Evolutionary conservation across 2,113 vertebrate genomes (phyloP), one percentile per base, ranked within the genome.

Genomic region (Cyanistes caeruleus): DNA sequence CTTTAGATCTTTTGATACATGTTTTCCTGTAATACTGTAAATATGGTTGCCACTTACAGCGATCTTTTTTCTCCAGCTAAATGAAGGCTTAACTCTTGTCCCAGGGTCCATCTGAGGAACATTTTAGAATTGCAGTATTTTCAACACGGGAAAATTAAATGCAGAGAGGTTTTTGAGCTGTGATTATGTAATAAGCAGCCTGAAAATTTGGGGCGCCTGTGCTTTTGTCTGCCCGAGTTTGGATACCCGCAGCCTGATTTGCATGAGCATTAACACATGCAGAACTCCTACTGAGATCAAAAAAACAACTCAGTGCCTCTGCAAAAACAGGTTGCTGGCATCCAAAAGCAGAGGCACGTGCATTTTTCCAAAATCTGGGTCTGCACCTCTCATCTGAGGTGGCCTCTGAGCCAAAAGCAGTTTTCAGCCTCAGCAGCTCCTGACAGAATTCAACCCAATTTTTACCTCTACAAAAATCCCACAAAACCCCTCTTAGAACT

Each of bases 221-320:
- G 73, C 87, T 96, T 96, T 95, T 88, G 75, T 78, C 89, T 96
- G 93, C 87, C 79, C 24, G n/a, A 86, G 44, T 88, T 90, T 24
- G 93, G 94, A 74, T 96, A 91, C 78, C 46, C 8, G 2, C 82
- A 94, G 87, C 27, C 82, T 94, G 79, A 95, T 97, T 96, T 93
- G 93, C 95, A 96, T 95, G 72, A 94, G 19, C 59, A 76, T 94
- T 95, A 89, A 70, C 4, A 55, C 67, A 95, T 84, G 74, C 84
- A 96, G 93, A 91, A 91, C 94, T 96, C 96, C 94, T 70, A 96
- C 96, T 88, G 87, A 96, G 95, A 95, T 97, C 95, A 96, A 96
- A 97, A 95, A 80, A 73, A 2, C 52, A 70, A 11, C 59, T 70
- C 18, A 1, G 24, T 72, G 72, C 55, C 79, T 95, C 90, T 74